Base-by-base conservation (phyloP, 1,140 invertebrate genomes). In the Drosophila pruinosa region DNA sequence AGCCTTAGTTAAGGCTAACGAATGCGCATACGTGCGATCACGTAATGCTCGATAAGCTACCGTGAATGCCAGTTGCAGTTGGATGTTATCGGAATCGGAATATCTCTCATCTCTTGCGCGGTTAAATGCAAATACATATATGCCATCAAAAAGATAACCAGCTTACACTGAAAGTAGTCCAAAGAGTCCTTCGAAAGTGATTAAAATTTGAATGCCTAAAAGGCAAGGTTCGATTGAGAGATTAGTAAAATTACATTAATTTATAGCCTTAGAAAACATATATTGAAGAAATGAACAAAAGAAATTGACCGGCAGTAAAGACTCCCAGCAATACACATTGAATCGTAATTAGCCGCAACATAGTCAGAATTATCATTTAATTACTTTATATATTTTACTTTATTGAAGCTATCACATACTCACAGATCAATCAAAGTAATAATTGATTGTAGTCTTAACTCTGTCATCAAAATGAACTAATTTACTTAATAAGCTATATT, bases 11-110 rank as follows among this genome's bases (percentile, higher is more conserved):
- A 62, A 54, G 73, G 74, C 78, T 75, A 88, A 88, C 77, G 78
- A 88, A 86, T 78, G 81, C 78, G 71, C 82, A 88, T 88, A 86
- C 81, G 81, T 86, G 81, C 74, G 70, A 75, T 61, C 81, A 86
- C 81, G 81, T 86, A 86, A 59, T 36, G 48, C 21, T 45, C 72
- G 78, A 82, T 82, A 78, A 64, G 63, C 65, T 34, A 75, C 47
- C n/a, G 47, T 14, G 26, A 10, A 28, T 31, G 7, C 7, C 24
- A 34, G 15, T 17, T 50, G 26, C 47, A 67, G 53, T 62, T 70
- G 63, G 17, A 61, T 65, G 36, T 38, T 54, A 69, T 76, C 63
- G 15, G 10, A 12, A 47, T 7, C 19, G n/a, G 36, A 50, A 57
- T 57, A 58, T 71, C 53, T 65, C 10, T 57, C 43, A 47, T 47